Conservation (phyloP, 2,888 invertebrate genomes). For the Drosophila formosana region DNA sequence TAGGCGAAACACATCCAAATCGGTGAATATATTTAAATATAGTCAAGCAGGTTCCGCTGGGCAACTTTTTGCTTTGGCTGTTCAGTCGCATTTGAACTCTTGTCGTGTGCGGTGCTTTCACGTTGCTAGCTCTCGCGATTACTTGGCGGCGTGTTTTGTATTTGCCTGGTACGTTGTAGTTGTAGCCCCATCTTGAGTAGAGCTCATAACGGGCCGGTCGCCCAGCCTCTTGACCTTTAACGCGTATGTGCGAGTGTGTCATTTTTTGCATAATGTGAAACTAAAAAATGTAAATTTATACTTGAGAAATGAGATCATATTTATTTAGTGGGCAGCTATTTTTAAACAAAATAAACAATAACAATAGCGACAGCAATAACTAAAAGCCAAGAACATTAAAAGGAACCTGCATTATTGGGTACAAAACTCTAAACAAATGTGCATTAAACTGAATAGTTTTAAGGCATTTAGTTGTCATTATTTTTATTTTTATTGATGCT, state of each 20-base stretch:
- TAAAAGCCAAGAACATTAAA: slow-evolving; percentile 22
- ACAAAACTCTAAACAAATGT: neutral
- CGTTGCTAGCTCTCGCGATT: slow-evolving; percentile 32
- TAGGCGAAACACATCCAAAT: neutral
- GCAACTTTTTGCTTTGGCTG: slow-evolving; percentile 7
- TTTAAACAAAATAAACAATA: slow-evolving; percentile 45
- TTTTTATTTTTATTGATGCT: slow-evolving; percentile 17
- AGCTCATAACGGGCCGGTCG: slow-evolving; percentile 46
- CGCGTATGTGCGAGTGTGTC: slow-evolving; percentile 24
- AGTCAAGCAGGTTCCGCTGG: slow-evolving; percentile 24
- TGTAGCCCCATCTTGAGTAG: slow-evolving; percentile 40
- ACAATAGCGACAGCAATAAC: slow-evolving; percentile 15
- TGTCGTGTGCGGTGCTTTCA: slow-evolving; percentile 37
- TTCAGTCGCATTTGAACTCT: slow-evolving; percentile 63
- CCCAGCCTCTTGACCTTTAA: slow-evolving; percentile 67
- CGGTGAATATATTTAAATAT: slow-evolving; percentile 10
- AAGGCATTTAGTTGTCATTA: neutral
- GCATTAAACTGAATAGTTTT: slow-evolving; percentile 13
- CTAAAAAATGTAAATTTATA: slow-evolving; percentile 54
- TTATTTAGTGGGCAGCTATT: slow-evolving; percentile 49
- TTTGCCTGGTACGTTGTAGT: slow-evolving; percentile 27
- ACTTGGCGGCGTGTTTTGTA: slow-evolving; percentile 49
- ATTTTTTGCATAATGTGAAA: slow-evolving; percentile 72
- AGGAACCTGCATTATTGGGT: slow-evolving; percentile 28
- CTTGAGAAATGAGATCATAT: slow-evolving; percentile 75